Conservation (phyloP, 2,888 invertebrate genomes). For the Oligia latruncula region DNA sequence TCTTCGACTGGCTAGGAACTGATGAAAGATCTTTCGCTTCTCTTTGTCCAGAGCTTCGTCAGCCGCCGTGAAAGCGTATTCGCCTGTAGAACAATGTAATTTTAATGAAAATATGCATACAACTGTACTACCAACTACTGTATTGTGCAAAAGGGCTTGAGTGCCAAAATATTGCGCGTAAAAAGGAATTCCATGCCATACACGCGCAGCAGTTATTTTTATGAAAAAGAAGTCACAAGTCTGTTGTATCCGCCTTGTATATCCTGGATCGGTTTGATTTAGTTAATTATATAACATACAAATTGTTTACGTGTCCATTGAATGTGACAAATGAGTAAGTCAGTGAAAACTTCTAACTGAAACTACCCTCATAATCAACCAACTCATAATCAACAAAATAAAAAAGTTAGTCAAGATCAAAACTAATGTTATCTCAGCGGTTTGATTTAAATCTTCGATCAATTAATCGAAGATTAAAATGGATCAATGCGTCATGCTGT, state of each 20-base stretch:
- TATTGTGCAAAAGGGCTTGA: too few species aligned
- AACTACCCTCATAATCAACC: not conserved
- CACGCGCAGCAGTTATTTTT: not conserved
- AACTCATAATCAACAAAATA: not conserved
- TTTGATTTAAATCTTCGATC: not conserved
- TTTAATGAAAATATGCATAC: not conserved
- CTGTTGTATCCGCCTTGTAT: not conserved
- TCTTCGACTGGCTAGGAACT: constrained; percentile 91
- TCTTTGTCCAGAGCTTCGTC: constrained; percentile 91
- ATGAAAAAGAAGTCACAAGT: not conserved
- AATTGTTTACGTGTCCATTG: not conserved
- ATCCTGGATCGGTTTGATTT: not conserved
- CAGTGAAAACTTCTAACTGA: not conserved
- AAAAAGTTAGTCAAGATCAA: not conserved
- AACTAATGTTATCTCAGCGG: not conserved
- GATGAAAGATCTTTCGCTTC: constrained; percentile 91
- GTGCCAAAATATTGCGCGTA: too few species aligned
- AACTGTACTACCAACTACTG: not conserved
- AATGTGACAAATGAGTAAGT: not conserved
- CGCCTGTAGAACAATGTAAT: constrained; percentile 70
- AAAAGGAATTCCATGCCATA: not conserved
- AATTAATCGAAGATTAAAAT: too few species aligned
- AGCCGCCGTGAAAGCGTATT: constrained; percentile 90
- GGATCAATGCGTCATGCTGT: too few species aligned
- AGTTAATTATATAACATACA: not conserved